Conservation (phyloP, 2,888 invertebrate genomes). For the Diaperis boleti region DNA sequence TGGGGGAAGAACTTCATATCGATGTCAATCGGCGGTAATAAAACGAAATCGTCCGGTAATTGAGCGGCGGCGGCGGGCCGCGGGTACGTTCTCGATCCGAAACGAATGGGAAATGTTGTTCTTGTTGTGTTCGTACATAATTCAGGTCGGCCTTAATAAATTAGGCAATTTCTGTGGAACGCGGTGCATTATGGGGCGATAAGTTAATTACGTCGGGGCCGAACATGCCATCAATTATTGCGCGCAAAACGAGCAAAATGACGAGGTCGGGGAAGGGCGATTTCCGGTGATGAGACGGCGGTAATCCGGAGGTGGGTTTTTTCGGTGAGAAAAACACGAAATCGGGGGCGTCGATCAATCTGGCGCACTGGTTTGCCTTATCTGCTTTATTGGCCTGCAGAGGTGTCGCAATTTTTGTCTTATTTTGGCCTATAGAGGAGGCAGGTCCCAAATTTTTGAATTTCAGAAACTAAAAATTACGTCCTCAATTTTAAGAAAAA, state of each 20-base stretch:
- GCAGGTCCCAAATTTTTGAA: no score
- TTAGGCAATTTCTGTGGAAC: constrained; percentile 29
- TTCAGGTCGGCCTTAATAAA: constrained; percentile 22
- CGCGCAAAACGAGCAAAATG: constrained; percentile 17
- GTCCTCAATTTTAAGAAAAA: no score
- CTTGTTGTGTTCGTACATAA: constrained; percentile 20
- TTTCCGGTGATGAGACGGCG: background rate
- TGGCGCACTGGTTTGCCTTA: no score
- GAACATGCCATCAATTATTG: constrained; percentile 24
- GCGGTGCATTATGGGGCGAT: constrained; percentile 33
- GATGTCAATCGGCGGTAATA: constrained; percentile 20
- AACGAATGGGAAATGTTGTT: background rate
- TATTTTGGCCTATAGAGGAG: no score
- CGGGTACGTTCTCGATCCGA: constrained; percentile 19
- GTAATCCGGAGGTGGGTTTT: background rate
- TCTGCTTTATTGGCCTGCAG: no score
- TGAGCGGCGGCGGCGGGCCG: constrained; percentile 1
- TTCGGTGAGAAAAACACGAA: background rate
- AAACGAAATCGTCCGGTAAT: constrained; percentile 15
- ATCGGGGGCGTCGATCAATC: no score
- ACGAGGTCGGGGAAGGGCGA: background rate
- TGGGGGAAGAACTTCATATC: constrained; percentile 6
- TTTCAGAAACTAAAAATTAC: no score
- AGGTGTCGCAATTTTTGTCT: no score
- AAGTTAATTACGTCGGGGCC: constrained; percentile 26